These are phyloP conservation scores for Tachycineta bicolor DNA, from an alignment of 2,113 vertebrate genomes.

Conservation along the genomic window DNA sequence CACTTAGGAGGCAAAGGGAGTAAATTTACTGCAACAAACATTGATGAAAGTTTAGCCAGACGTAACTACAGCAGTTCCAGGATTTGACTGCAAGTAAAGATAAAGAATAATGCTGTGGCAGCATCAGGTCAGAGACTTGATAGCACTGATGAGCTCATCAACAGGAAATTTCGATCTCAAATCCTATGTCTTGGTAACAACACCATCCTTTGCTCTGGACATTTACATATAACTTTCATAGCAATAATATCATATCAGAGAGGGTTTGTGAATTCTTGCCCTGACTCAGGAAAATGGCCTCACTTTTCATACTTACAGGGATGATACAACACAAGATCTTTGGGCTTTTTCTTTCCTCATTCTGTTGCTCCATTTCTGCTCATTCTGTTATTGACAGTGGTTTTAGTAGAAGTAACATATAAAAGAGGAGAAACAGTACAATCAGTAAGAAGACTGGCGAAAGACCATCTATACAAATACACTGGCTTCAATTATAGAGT, in stretches of 20 bases:
- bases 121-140: neutral
- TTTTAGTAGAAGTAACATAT: constrained; percentile 2
- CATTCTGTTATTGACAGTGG: neutral
- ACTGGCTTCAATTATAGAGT: neutral
- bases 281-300: neutral
- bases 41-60: neutral
- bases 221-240: neutral
- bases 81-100: neutral
- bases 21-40: neutral
- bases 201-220: neutral
- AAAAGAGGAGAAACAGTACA: neutral
- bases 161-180: neutral
- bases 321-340: neutral
- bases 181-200: neutral
- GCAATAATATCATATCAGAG: neutral
- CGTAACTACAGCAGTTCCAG: neutral
- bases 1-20: neutral
- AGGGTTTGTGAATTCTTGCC: neutral
- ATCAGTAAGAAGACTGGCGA: neutral
- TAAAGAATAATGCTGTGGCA: neutral
- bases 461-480: neutral
- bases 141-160: neutral
- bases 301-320: neutral
- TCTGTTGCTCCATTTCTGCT: neutral
- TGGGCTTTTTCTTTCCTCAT: neutral